Evolutionary conservation across 2,888 invertebrate genomes (phyloP), one percentile per base, ranked within the genome.

Genomic region (Coecobrya sp.): DNA sequence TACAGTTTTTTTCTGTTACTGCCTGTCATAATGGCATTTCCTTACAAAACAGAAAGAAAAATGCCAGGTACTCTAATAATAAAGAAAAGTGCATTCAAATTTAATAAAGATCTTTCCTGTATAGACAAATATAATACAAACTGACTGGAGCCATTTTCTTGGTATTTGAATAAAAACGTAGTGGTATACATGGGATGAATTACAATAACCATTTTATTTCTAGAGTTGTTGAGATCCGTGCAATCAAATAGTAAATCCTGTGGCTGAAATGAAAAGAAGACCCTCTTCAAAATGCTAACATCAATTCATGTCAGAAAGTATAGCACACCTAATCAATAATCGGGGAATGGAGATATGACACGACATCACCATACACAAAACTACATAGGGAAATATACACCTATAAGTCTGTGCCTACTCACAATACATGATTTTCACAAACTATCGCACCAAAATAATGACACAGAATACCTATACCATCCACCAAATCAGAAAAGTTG

Each of bases 271-370:
- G 36, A 36, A 36, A 59, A 19, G 13, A 59, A 1, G 19, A 59
- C 2, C 13, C 59, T 19, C 8, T 59, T 59, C 59, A 59, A 59
- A 59, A 59, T 13, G 19, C 3, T 2, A 59, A 19, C 59, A 59
- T 62, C 59, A 82, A 59, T 82, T 19, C 82, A 3, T 82, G 62
- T 62, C 82, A 62, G 27, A n/a, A 62, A 19, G 36, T 30, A 22
- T 82, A 45, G 36, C 22, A 36, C 42, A 62, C 8, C 16, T 62
- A 82, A 82, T 82, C 82, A 82, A 59, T 82, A 82, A 30, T 59
- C 42, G 22, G 45, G 27, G 36, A 59, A 55, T 55, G 73, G 19
- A 59, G 59, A 59, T 59, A 19, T 59, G 59, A 2, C 59, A 49
- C 49, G 49, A 13, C 49, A 49, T 49, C 49, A 49, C 10, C 49